A percentile compares a stretch with the other conserved stretches of the same genome.
Conservation (phyloP, 2,113 vertebrate genomes). For the Triplophysa rosa region DNA sequence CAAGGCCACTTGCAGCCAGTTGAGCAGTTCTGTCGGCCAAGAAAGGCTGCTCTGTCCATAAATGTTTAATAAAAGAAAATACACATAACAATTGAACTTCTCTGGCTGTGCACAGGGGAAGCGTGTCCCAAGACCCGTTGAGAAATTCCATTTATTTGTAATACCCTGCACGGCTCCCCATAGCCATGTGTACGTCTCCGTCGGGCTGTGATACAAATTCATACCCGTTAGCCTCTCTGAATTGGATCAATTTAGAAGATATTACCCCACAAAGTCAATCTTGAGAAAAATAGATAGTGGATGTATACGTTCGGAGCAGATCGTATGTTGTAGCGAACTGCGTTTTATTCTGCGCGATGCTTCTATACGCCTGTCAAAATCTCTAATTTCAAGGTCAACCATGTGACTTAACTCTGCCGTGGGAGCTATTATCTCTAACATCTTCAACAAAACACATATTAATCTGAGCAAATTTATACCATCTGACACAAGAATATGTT, state of each 20-base stretch:
- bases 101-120: constrained; percentile 38
- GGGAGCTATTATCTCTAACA: constrained; percentile 29
- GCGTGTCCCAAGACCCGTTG: constrained; percentile 21
- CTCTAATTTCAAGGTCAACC: constrained; percentile 36
- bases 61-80: constrained; percentile 56
- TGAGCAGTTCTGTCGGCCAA: constrained; percentile 31
- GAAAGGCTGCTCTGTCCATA: constrained; percentile 51
- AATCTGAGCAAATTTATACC: constrained; percentile 4
- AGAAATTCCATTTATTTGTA: constrained; percentile 52
- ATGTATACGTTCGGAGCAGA: constrained; percentile 33
- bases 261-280: constrained; percentile 47
- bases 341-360: constrained; percentile 1
- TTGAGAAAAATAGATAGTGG: constrained; percentile 35
- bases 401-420: constrained; percentile 31
- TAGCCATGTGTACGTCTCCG: constrained; percentile 34
- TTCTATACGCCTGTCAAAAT: constrained; percentile 30
- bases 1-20: constrained; percentile 20
- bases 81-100: constrained; percentile 50
- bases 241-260: constrained; percentile 47
- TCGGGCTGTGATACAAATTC: constrained; percentile 47
- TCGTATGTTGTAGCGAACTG: not conserved
- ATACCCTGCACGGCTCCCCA: constrained; percentile 27
- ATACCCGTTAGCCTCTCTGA: constrained; percentile 42
- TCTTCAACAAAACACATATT: constrained; percentile 24
- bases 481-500: constrained; percentile 7